A percentile compares a stretch with the other conserved stretches of the same genome.
phyloP scores from a whole-genome alignment of 2,797 vertebrate genomes.

The Enteromius unitaeniatus region DNA sequence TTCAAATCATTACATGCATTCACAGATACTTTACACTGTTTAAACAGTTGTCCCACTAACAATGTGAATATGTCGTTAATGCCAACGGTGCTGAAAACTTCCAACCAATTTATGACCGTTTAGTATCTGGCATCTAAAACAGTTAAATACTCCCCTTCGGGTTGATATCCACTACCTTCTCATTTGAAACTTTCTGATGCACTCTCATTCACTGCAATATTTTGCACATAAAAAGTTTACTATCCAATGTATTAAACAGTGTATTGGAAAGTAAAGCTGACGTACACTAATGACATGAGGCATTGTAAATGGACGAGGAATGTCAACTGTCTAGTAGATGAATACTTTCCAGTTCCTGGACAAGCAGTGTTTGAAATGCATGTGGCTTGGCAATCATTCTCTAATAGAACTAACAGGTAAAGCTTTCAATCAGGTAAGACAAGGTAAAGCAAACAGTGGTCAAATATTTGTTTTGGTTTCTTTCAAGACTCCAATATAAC shows the following conservation, averaged over 20 bases:
- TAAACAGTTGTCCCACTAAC: conserved; percentile 34
- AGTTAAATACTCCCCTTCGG: neutral
- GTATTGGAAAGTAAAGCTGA: neutral
- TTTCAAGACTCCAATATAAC: conserved; percentile 3
- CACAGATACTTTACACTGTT: conserved; percentile 25
- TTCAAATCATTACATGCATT: neutral
- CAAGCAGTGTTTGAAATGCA: conserved; percentile 22
- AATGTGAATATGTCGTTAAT: conserved; percentile 34
- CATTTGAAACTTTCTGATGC: neutral
- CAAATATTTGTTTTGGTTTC: conserved; percentile 26
- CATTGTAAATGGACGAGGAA: neutral
- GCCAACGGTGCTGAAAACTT: conserved; percentile 4
- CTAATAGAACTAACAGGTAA: conserved; percentile 31
- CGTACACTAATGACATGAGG: neutral
- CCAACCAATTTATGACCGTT: conserved; percentile 6
- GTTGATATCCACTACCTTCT: neutral
- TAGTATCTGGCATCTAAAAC: conserved; percentile 11
- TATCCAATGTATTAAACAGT: neutral
- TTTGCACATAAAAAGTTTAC: neutral
- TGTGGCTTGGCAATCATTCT: conserved; percentile 21
- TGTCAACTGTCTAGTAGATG: conserved; percentile 10
- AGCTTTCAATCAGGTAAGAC: neutral
- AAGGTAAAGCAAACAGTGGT: neutral
- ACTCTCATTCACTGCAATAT: neutral
- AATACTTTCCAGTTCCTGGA: conserved; percentile 15